Percentiles rank a stretch among this genome's conserved stretches.
phyloP scores from a whole-genome alignment of 1,140 invertebrate species.

The Eumaeus atala region DNA sequence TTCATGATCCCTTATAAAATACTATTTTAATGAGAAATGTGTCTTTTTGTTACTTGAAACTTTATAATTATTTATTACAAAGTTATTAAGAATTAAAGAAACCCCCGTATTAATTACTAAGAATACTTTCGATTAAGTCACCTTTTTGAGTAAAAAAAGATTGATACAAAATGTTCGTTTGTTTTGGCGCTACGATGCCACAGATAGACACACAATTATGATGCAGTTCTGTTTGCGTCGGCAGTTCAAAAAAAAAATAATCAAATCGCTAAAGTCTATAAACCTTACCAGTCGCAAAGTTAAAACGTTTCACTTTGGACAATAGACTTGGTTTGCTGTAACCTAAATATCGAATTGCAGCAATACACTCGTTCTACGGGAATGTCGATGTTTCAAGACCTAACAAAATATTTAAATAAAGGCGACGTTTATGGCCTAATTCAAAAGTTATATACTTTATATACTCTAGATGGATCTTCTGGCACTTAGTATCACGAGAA shows the following conservation, averaged over 20 bases:
- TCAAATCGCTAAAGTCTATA: conserved; percentile 16
- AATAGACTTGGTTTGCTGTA: conserved; percentile 69
- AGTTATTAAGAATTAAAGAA: too few species aligned
- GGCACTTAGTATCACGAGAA: not conserved
- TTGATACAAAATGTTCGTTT: too few species aligned
- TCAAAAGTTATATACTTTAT: not conserved
- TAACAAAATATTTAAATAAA: conserved; percentile 39
- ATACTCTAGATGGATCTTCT: not conserved
- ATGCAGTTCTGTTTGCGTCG: too few species aligned
- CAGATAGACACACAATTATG: too few species aligned
- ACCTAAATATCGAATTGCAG: conserved; percentile 70
- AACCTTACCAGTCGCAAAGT: conserved; percentile 37
- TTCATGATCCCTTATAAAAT: too few species aligned
- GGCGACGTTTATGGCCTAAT: conserved; percentile 1
- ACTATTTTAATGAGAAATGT: too few species aligned
- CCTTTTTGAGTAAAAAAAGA: too few species aligned
- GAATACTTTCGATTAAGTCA: too few species aligned
- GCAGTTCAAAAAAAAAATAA: not conserved
- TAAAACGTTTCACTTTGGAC: conserved; percentile 68
- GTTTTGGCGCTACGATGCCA: too few species aligned
- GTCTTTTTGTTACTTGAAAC: too few species aligned
- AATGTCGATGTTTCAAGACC: conserved; percentile 52
- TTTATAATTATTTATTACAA: too few species aligned
- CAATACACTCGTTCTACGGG: conserved; percentile 46
- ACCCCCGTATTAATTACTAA: too few species aligned